Evolutionary conservation across 2,888 invertebrate genomes (phyloP), one percentile per base, ranked within the genome.

Genomic region (Melanchra persicariae): DNA sequence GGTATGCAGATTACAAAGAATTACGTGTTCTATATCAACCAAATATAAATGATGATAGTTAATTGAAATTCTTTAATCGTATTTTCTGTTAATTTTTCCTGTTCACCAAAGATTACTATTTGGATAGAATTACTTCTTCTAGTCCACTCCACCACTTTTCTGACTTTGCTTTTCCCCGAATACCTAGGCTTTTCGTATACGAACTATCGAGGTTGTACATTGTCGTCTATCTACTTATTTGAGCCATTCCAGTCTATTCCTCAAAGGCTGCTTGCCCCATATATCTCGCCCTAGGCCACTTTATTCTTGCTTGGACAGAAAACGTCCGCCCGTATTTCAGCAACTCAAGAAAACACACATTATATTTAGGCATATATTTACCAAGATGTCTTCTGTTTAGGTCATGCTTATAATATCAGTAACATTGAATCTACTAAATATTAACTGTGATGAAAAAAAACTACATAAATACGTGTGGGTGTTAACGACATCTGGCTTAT

Each of bases 401-500:
- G 30, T 10, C 19, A 19, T n/a, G 12, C 26, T 17, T 22, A 8
- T 15, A n/a, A 17, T 30, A 45, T 9, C 8, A 6, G 12, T 4
- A 30, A 34, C 12, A 47, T 3, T 4, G 10, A 24, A 15, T 22
- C n/a, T 37, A 17, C 1, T 10, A 45, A 12, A 30, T 19, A 30
- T 17, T 7, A 2, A 59, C 15, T n/a, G 9, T n/a, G 5, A n/a
- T 57, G 17, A n/a, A 37, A 19, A 43, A 37, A 74, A 45, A 19
- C 45, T 22, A 62, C 34, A 40, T 30, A 8, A 24, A 45, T 64
- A 45, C 2, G 19, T 61, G 51, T 57, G 43, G 65, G 40, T 34
- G 64, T 47, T 43, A 34, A 43, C 15, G 54, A 40, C 47, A 59
- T 58, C 57, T 77, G 80, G 66, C 37, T 79, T 77, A 79, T 77